Evolutionary conservation across 2,113 vertebrate species (phyloP).

Genomic region (Muntiacus muntjak): DNA sequence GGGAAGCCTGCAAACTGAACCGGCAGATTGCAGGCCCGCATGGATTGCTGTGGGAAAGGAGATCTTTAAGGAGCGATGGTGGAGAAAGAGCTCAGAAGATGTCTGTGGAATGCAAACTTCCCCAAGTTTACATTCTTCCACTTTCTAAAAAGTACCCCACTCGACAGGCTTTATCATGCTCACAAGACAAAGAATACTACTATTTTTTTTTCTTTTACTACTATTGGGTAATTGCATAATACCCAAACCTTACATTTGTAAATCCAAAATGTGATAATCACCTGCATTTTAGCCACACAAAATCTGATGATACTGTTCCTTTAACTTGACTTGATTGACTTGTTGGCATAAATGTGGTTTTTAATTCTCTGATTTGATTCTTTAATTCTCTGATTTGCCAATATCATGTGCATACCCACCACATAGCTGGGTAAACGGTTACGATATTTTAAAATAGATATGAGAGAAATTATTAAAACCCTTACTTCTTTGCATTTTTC

Average conservation of each 20-base stretch:
- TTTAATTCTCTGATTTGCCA: background rate
- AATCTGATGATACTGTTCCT: background rate
- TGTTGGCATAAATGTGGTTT: background rate
- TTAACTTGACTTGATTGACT: background rate
- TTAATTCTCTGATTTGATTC: background rate
- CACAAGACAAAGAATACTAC: background rate
- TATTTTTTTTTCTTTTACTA: background rate
- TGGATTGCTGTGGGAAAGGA: background rate
- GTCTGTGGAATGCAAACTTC: background rate
- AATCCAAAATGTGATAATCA: background rate
- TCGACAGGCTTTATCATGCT: background rate
- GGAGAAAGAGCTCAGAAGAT: background rate
- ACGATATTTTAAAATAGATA: background rate
- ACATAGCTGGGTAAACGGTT: background rate
- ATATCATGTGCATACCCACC: background rate
- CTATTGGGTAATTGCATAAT: background rate
- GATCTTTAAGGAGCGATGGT: too few species aligned
- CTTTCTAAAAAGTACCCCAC: background rate
- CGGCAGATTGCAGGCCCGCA: accelerated
- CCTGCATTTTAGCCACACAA: background rate
- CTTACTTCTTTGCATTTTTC: background rate
- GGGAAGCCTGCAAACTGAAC: background rate
- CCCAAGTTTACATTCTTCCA: background rate
- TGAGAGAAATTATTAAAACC: background rate
- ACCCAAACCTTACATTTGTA: background rate